Evolutionary conservation across 2,797 vertebrate species (phyloP), one percentile per base, ranked within the genome.

Genomic region (Pelobates cultripes): DNA sequence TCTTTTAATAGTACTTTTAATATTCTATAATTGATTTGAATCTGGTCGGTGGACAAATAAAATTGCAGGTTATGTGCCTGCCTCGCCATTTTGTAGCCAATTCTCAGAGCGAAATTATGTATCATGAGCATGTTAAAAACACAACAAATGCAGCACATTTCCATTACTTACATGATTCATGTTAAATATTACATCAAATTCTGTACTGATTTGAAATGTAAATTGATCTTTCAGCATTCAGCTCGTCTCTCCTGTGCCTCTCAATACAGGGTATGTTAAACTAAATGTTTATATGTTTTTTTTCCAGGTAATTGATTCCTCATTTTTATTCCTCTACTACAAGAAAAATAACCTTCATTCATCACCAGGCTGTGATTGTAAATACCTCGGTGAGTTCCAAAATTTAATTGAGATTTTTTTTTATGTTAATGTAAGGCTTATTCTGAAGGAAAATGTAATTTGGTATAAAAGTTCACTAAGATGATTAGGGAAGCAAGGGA

Each of bases 271-370:
- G 17, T 4, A 14, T 53, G 43, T 72, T 82, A 28, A 28, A 2
- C 55, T 47, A 14, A 47, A 47, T 73, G 70, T 60, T 77, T 64
- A 43, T 15, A 44, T 67, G 57, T 77, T 82, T 78, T 69, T n/a
- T 10, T 61, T 61, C 42, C 47, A 10, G n/a, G 45, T 78, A 57
- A 82, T 73, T 78, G 61, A 78, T 78, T 83, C 69, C 53, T 70
- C 40, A 9, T 70, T 68, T 76, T 67, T 57, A 45, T 14, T 78
- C 42, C 57, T 73, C 42, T 55, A 55, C 60, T 47, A 15, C 14
- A 83, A 71, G 12, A 78, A 78, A 64, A 63, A 64, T 7, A 53
- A 60, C 4, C 4, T 12, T 57, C 9, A 57, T 57, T 57, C 14
- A 28, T 69, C 81, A 15, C 1, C 60, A 43, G 44, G 81, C 64